Base-by-base conservation (phyloP, 2,888 invertebrate genomes). In the Chalcosyrphus nemorum region DNA sequence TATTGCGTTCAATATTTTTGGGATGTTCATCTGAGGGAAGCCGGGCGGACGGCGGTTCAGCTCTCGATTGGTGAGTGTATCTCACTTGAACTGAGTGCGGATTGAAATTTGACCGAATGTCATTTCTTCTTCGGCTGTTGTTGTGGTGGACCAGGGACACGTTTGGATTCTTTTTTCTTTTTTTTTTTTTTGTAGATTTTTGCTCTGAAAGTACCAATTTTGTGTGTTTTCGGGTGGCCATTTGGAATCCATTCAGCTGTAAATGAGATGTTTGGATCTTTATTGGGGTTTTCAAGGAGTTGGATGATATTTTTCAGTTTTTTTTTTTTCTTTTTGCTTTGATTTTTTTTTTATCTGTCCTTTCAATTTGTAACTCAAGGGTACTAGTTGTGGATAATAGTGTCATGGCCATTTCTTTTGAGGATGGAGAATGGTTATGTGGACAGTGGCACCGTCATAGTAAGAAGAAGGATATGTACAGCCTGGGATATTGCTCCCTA, bases 61-160 rank as follows among this genome's bases (percentile, higher is more conserved):
- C 2, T 32, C 38, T 38, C 56, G 15, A n/a, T 47, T 15, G 24
- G 29, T 29, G 50, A 38, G 65, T 74, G 32, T 78, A 70, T 70
- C 74, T 75, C 45, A 65, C 70, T 81, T 75, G 70, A 75, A 75
- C 68, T 80, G 80, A 80, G 74, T 78, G 68, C 80, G 80, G 80
- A 84, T 78, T 84, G 84, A 80, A 84, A 84, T 84, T 84, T 84
- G 84, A 84, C 84, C 84, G 80, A 84, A 80, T 84, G 84, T 84
- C 84, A 84, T 80, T 84, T 75, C 78, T 68, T 63, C 80, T 21
- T 43, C 52, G 63, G 43, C 63, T 59, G 65, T 70, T 81, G 80
- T 80, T 84, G 84, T 70, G 84, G 84, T 59, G 65, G 45, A 78
- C 65, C 78, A 2, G 38, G 41, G 61, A 76, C 76, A 76, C 76